Percentiles rank a stretch among this genome's conserved stretches.
phyloP scores from a whole-genome alignment of 2,888 invertebrate genomes.

The Tetanocera ferruginea region DNA sequence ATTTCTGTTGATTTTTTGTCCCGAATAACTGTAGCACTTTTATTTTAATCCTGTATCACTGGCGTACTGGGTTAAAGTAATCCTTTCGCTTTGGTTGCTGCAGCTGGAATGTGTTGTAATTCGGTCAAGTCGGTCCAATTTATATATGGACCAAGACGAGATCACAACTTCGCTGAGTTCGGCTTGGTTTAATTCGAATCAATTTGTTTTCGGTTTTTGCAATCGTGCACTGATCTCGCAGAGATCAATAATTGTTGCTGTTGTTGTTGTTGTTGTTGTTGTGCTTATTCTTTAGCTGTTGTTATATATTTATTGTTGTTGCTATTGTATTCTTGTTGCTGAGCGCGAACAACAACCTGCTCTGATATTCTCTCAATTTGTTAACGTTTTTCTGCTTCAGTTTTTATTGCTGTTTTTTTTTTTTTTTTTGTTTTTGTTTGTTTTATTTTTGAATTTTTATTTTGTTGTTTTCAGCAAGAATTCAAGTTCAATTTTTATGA shows the following conservation, averaged over 20 bases:
- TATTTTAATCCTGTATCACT: conserved; percentile 4
- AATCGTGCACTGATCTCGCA: conserved; percentile 22
- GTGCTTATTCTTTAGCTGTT: neutral
- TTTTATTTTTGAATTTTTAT: neutral
- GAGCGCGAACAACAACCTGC: conserved; percentile 10
- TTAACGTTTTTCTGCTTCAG: conserved; percentile 1
- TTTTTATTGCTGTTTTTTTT: conserved; percentile 9
- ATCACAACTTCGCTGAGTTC: conserved; percentile 35
- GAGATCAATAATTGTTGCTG: conserved; percentile 36
- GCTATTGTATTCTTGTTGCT: conserved; percentile 10
- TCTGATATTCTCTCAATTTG: conserved; percentile 16
- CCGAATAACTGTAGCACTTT: neutral
- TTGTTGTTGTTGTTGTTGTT: conserved; percentile 19
- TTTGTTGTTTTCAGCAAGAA: neutral
- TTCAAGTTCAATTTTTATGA: conserved; percentile 28
- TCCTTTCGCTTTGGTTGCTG: conserved; percentile 64
- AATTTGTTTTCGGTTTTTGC: conserved; percentile 12
- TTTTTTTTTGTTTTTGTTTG: neutral
- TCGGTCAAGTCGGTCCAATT: conserved; percentile 49
- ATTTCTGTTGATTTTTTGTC: neutral
- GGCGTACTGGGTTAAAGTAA: conserved; percentile 45
- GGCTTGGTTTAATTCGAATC: conserved; percentile 12
- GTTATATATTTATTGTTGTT: neutral
- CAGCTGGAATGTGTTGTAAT: conserved; percentile 66
- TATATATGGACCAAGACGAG: conserved; percentile 47